Evolutionary conservation across 2,113 vertebrate species (phyloP), one percentile per base, ranked within the genome.

Genomic region (Hippocampus barbouri): DNA sequence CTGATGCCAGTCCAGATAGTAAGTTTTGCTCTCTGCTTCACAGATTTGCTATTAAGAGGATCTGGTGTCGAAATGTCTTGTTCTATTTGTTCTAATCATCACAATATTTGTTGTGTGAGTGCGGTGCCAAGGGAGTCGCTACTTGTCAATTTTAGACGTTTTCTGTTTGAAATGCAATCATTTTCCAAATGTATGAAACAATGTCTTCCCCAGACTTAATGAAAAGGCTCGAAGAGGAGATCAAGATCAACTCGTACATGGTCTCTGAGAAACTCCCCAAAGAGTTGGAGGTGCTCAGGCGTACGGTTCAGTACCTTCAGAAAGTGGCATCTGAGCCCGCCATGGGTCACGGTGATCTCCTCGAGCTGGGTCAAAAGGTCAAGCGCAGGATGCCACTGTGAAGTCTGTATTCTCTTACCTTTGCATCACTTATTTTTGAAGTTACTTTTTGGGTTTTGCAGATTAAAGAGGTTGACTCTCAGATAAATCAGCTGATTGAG

Each of bases 1-100:
- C 93, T 73, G 96, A 98, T 88, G 94, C 95, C 74, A 96, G 93
- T 79, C 97, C 97, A 79, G 97, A 98, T 89, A 95, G 97, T 99
- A 91, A 96, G 96, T 95, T 54, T 10, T 27, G 5, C 4, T 10
- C 66, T 82, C 30, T 67, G 65, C 27, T 45, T 51, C 47, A 68
- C 1, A 38, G 5, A 38, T 38, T 77, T 81, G 71, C 67, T 59
- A 47, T 73, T 45, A 66, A 78, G 74, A 71, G 75, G 56, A 75
- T 81, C 68, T 77, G 27, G 45, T 68, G 64, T 61, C 14, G 64
- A 77, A 72, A 75, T 63, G 59, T 68, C 30, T 12, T 25, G 66
- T 78, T 76, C 77, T 74, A 68, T 72, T 83, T 16, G 5, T 71
- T 61, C 49, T 72, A 51, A 68, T 21, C 3, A 7, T 25, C 41